phyloP scores from a whole-genome alignment of 2,888 invertebrate genomes.

The Opisthograptis luteolata region DNA sequence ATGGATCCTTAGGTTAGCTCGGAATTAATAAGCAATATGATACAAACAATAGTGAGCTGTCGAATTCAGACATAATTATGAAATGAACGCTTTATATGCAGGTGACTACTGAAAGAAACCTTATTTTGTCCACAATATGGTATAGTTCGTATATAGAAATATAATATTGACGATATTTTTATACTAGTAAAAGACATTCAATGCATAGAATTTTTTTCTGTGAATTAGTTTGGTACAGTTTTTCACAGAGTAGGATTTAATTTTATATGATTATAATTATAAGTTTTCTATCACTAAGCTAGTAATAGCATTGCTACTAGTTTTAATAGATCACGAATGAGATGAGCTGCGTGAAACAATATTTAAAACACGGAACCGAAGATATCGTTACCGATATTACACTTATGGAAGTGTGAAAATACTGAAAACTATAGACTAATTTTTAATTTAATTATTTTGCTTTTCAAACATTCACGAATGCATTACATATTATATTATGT shows the following conservation, averaged over 20 bases:
- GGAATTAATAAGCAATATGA: conserved; percentile 6
- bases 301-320: conserved; percentile 60
- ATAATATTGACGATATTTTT: conserved; percentile 71
- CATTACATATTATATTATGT: background rate
- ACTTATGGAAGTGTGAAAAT: conserved; percentile 6
- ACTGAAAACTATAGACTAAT: background rate
- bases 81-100: conserved; percentile 32
- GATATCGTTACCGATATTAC: conserved; percentile 62
- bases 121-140: conserved; percentile 29
- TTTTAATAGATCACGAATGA: conserved; percentile 61
- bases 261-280: conserved; percentile 33
- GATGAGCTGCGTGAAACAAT: conserved; percentile 45
- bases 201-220: conserved; percentile 23
- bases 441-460: background rate
- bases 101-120: conserved; percentile 21
- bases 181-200: conserved; percentile 70
- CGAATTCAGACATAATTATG: conserved; percentile 21
- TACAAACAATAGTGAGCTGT: conserved; percentile 22
- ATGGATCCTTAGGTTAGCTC: conserved; percentile 8
- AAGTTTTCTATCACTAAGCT: conserved; percentile 44
- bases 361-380: conserved; percentile 53
- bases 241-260: conserved; percentile 16
- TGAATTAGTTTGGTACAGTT: conserved; percentile 20
- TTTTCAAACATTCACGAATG: background rate
- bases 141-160: conserved; percentile 20